Evolutionary conservation across 2,888 invertebrate species (phyloP).

Genomic region (Theodoxus fluviatilis): DNA sequence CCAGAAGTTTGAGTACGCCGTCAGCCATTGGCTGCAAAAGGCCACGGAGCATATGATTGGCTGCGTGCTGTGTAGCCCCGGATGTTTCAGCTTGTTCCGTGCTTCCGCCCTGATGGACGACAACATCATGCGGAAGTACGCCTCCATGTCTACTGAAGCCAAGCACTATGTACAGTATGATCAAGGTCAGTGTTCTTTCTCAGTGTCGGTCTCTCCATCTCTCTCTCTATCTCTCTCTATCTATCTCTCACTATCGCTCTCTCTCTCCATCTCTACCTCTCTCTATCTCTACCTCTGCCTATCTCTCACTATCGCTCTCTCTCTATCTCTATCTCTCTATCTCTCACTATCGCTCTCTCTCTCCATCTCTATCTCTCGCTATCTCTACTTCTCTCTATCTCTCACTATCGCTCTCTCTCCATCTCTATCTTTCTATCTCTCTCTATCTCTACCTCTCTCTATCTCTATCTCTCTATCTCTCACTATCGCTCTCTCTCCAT

Average conservation of each 20-base stretch:
- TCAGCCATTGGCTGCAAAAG: slow-evolving; percentile 99
- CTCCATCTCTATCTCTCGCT: too few species aligned
- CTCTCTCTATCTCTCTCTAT: neutral
- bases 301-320: neutral
- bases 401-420: too few species aligned
- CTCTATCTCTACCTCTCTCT: too few species aligned
- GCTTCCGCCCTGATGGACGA: slow-evolving; percentile 98
- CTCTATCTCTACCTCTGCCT: neutral
- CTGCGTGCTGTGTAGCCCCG: slow-evolving; percentile 98
- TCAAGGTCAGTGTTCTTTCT: slow-evolving; percentile 75
- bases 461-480: too few species aligned
- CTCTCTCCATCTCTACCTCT: too few species aligned
- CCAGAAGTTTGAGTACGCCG: slow-evolving; percentile 98
- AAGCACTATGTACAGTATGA: slow-evolving; percentile 98
- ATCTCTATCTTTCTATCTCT: too few species aligned
- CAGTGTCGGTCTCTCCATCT: neutral
- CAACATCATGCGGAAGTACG: slow-evolving; percentile 97
- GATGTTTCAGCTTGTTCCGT: slow-evolving; percentile 95
- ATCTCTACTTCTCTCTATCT: too few species aligned
- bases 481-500: too few species aligned
- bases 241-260: neutral
- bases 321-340: neutral
- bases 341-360: neutral
- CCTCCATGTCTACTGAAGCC: slow-evolving; percentile 88
- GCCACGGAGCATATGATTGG: slow-evolving; percentile 99